phyloP scores from a whole-genome alignment of 2,113 vertebrate genomes.

The Pontoporia blainvillei region DNA sequence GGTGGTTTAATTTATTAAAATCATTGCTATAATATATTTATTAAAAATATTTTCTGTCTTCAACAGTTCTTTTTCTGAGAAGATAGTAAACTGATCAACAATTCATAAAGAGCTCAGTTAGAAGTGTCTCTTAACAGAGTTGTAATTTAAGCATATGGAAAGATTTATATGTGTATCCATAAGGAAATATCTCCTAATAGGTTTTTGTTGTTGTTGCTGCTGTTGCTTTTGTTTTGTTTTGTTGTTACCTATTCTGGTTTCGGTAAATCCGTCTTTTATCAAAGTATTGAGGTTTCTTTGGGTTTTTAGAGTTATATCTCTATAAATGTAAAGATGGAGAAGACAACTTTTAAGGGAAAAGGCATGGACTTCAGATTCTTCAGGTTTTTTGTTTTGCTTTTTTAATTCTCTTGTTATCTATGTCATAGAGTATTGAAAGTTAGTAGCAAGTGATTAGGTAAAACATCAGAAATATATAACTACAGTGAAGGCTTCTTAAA shows the following conservation, averaged over 20 bases:
- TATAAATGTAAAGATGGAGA: slow-evolving; percentile 2
- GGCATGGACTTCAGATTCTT: background rate
- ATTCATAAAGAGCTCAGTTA: background rate
- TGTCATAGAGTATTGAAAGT: background rate
- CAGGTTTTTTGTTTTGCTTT: background rate
- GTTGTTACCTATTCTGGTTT: slow-evolving; percentile 1
- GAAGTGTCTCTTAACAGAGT: slow-evolving; percentile 25
- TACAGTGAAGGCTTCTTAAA: slow-evolving; percentile 52
- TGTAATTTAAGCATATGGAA: background rate
- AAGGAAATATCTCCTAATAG: background rate
- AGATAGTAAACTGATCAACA: background rate
- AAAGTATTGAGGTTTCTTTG: background rate
- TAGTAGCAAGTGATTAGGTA: slow-evolving; percentile 53
- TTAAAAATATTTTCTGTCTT: slow-evolving; percentile 10
- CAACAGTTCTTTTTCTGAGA: slow-evolving; percentile 43
- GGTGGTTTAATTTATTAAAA: slow-evolving; percentile 18
- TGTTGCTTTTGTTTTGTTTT: background rate
- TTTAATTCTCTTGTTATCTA: background rate
- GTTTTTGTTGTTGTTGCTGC: background rate
- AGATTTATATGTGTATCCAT: background rate
- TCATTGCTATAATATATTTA: background rate
- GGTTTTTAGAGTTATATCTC: background rate
- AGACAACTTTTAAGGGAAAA: background rate
- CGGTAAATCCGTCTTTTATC: background rate
- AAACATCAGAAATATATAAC: background rate